Base-by-base conservation (phyloP, 2,113 vertebrate genomes). In the Periophthalmus modestus region DNA sequence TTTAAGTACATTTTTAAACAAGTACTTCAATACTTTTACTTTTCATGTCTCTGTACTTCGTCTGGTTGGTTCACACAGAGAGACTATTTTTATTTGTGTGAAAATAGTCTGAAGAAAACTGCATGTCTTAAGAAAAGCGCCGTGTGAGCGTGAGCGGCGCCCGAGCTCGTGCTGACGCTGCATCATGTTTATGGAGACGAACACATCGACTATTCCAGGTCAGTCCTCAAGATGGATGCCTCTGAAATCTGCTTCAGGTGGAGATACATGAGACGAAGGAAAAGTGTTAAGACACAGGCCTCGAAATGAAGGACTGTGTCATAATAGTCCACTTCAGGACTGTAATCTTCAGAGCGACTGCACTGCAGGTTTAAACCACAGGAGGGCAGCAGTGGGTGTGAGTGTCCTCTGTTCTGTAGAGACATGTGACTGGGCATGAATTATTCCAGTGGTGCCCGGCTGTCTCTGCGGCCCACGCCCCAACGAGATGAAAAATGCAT, bases 401-500 rank as follows among this genome's bases (percentile, higher is more conserved):
- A 34, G 39, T 2, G 28, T 6, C 12, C 74, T 33, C 12, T 28
- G 68, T 62, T 73, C 63, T 72, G 55, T 2, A 23, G 57, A 66
- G 61, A 48, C 7, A 28, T 71, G 72, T 52, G 33, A 70, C 73
- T 66, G 69, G 0, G 59, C 23, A 84, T 90, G 84, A 89, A 91
- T 89, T 78, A 89, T 88, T 89, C 85, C 77, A 85, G 77, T 63
- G 47, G 5, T 80, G 66, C 66, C 86, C 74, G 69, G 82, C 47
- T 76, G 82, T 86, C 87, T 89, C 77, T 12, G 78, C 71, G 71
- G 75, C 83, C 79, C 66, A 82, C 66, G 57, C 84, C 77, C 78
- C 82, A 81, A 85, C 86, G 75, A 59, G 83, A 89, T 92, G 81
- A 92, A 92, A 91, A 88, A 91, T 91, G 91, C 85, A 93, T 91